Evolutionary conservation across 2,113 vertebrate genomes (phyloP).

Genomic region (Oenanthe melanoleuca): DNA sequence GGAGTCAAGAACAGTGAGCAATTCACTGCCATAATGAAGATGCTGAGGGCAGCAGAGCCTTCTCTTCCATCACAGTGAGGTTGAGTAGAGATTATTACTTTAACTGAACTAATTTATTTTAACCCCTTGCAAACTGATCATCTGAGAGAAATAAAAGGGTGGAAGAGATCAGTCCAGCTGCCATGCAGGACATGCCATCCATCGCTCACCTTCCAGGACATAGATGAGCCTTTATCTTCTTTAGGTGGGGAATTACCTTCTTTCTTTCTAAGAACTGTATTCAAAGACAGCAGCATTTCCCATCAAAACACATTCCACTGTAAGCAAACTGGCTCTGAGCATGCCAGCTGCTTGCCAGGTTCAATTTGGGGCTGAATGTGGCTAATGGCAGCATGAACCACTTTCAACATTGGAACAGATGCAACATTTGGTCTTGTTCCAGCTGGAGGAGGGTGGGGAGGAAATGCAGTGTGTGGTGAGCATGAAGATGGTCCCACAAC

Average conservation of each 20-base stretch:
- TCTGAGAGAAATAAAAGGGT: background rate
- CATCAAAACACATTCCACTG: background rate
- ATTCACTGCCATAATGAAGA: background rate
- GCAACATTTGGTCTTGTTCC: background rate
- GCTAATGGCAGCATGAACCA: background rate
- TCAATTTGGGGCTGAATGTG: slow-evolving; percentile 5
- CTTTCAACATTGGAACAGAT: background rate
- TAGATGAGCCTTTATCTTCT: background rate
- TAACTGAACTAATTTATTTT: background rate
- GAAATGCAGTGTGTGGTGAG: background rate
- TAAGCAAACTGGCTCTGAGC: background rate
- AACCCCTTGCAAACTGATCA: background rate
- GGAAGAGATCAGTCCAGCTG: background rate
- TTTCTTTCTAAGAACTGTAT: background rate
- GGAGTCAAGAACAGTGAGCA: background rate
- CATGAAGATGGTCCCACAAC: rapidly evolving
- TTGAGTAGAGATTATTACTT: background rate
- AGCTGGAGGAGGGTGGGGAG: background rate
- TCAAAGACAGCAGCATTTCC: background rate
- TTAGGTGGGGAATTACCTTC: background rate
- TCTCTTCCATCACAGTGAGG: background rate
- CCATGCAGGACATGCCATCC: background rate
- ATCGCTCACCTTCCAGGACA: background rate
- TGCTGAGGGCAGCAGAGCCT: background rate
- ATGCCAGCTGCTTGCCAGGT: slow-evolving; percentile 47